Base-by-base conservation (phyloP, 2,113 vertebrate species). In the Camarhynchus parvulus region DNA sequence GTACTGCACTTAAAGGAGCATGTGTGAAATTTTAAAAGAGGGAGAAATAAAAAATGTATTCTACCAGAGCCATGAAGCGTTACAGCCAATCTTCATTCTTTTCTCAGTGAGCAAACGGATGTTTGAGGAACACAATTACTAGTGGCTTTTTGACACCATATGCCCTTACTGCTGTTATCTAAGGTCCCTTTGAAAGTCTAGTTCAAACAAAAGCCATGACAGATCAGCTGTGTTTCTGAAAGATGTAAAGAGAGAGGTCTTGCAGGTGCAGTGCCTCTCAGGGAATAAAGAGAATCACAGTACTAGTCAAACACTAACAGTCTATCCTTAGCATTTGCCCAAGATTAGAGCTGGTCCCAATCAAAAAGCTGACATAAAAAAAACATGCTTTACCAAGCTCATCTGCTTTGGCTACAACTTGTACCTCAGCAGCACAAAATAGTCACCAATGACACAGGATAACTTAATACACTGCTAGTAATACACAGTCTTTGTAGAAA, bases 281-380 rank as follows among this genome's bases (percentile, higher is more conserved):
- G 47, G 17, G 69, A 83, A 69, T 20, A 77, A 76, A 53, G 5
- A 64, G 58, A 83, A 59, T 39, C 2, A 1, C 27, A 39, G 33
- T 9, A 42, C 10, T 41, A 52, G 21, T 37, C 16, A 62, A 83
- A 73, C 27, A 62, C 2, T 2, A 44, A 20, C 4, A 2, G 15
- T 35, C 19, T 5, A 0, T n/a, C n/a, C 15, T 73, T 30, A 41
- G 16, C 1, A 1, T 39, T n/a, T 15, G 5, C 49, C 41, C 47
- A 25, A 58, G 25, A n/a, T 33, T 73, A 93, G 20, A 53, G 5
- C 13, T 58, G 28, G 70, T 66, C 15, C 0, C 0, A 44, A 58
- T 83, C n/a, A 73, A 58, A 83, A 83, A 76, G 10, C n/a, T 3
- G 2, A 11, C 8, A 53, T 73, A 76, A 69, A 50, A 53, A 90